Conservation (phyloP, 2,113 vertebrate genomes). For the Podilymbus podiceps region DNA sequence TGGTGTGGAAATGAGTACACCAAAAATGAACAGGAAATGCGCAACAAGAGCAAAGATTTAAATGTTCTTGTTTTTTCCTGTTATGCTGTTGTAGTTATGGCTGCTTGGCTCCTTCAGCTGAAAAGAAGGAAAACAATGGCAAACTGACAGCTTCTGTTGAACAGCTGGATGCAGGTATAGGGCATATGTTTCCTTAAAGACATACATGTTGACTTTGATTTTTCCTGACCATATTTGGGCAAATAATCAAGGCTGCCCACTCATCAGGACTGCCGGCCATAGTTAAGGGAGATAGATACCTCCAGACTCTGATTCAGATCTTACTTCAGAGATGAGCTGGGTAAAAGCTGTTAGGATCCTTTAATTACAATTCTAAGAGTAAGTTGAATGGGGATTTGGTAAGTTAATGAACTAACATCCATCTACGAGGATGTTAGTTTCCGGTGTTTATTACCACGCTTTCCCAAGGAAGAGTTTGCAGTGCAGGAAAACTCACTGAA, state of each 20-base stretch:
- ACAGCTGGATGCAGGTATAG: neutral
- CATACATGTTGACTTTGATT: neutral
- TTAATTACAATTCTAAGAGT: neutral
- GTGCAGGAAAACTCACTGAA: neutral
- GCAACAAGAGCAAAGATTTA: neutral
- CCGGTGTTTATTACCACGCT: neutral
- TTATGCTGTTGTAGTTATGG: neutral
- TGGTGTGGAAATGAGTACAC: neutral
- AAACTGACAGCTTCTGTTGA: neutral
- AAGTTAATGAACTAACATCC: neutral
- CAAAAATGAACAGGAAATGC: neutral
- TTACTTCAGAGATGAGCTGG: neutral
- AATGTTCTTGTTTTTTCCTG: slow-evolving; percentile 33
- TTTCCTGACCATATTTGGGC: neutral
- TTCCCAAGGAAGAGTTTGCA: neutral
- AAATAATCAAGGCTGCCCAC: neutral
- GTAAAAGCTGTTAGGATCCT: neutral
- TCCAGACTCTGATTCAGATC: neutral
- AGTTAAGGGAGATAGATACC: neutral
- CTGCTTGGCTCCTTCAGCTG: neutral
- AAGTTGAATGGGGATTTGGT: neutral
- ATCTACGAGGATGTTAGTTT: neutral
- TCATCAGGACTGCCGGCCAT: neutral
- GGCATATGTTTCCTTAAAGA: neutral
- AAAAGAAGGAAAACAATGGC: neutral